These are phyloP conservation scores for Thalassarche chlororhynchos DNA, from an alignment of 2,113 vertebrate species.

Conservation along the genomic window DNA sequence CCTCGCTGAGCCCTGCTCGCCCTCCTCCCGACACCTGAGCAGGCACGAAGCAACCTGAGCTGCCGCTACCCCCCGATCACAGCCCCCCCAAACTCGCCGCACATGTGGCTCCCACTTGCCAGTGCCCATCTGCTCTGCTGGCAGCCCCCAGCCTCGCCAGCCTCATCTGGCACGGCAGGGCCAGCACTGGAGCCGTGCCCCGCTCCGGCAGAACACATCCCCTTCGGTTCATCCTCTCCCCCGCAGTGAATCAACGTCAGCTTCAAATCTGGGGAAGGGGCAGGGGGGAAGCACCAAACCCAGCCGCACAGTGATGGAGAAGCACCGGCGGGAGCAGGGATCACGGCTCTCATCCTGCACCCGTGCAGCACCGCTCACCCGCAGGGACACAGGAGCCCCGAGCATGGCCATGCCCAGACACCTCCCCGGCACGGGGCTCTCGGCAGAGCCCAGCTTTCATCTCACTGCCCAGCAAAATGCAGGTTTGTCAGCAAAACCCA, in stretches of 20 bases:
- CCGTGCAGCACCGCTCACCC: neutral
- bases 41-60: neutral
- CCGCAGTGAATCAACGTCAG: rapidly evolving
- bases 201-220: rapidly evolving
- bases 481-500: neutral
- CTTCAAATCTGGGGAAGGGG: neutral
- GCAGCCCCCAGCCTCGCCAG: neutral
- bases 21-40: neutral
- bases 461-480: rapidly evolving
- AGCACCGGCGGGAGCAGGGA: neutral
- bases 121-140: neutral
- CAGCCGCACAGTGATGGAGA: neutral
- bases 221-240: neutral
- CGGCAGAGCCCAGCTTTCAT: neutral
- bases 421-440: neutral
- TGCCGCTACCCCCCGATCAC: neutral
- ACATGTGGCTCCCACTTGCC: neutral
- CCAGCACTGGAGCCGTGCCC: neutral
- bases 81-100: neutral
- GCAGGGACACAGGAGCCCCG: neutral
- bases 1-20: rapidly evolving
- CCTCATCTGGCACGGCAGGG: neutral
- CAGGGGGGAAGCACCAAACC: neutral
- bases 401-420: neutral
- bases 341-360: neutral